Evolutionary conservation across 2,113 vertebrate genomes (phyloP), one percentile per base, ranked within the genome.

Genomic region (Centropus unirufus): DNA sequence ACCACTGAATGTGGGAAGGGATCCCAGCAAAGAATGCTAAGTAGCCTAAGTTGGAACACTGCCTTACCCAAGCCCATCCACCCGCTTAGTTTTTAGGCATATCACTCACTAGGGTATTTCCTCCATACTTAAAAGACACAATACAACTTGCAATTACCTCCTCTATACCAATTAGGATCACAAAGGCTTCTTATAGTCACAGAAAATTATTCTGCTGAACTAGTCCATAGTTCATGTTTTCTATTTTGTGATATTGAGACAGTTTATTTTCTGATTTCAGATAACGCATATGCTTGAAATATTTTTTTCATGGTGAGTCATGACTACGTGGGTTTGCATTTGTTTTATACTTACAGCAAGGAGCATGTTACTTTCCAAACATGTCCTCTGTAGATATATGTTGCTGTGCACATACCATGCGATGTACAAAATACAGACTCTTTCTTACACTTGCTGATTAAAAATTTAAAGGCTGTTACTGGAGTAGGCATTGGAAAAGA

Each of bases 141-240:
- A 19, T 3, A 42, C 26, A 55, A 44, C 21, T 26, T 40, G 30
- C 63, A 59, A 2, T 12, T 14, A 44, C 30, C 40, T 54, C 44
- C 26, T 39, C 58, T 61, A 3, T 4, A 40, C 40, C 18, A 30
- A 14, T n/a, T 22, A 34, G 0, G 3, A 55, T 15, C 18, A 12
- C 0, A 4, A 87, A 49, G 24, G 8, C 6, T 70, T 34, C 63
- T 70, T 61, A 8, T 32, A 83, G 14, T 46, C 32, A 32, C 2
- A 36, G 24, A 12, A 75, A 30, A 82, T 15, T 24, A 44, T 8
- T 32, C 12, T 70, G 46, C 14, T 26, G 36, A 42, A 23, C 15
- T 20, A 46, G 15, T 24, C 61, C 18, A 36, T n/a, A 30, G 16
- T 44, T 57, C 14, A 18, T 40, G 68, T 63, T 18, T 55, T 51